Evolutionary conservation across 2,113 vertebrate species (phyloP).

Genomic region (Nesogale talazaci): DNA sequence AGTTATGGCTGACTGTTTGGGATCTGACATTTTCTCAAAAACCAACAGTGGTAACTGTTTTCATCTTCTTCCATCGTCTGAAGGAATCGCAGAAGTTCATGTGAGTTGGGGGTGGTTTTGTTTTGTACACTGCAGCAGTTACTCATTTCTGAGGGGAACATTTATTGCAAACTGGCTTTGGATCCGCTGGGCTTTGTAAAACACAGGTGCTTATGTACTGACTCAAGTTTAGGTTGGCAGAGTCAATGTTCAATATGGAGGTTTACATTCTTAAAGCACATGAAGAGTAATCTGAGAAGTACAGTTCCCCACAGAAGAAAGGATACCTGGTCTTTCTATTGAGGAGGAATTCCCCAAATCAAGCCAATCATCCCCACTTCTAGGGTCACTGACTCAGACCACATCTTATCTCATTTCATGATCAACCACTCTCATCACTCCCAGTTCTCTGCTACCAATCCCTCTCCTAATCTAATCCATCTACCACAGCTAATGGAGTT

Average conservation of each 20-base stretch:
- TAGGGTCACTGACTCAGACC: not conserved
- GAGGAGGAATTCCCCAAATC: not conserved
- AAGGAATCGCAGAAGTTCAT: slow-evolving; percentile 70
- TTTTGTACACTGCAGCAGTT: slow-evolving; percentile 72
- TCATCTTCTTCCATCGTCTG: slow-evolving; percentile 55
- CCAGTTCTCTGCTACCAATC: too few species aligned
- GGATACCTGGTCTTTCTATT: not conserved
- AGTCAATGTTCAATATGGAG: slow-evolving; percentile 1
- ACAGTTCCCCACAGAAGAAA: not conserved
- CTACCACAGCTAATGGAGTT: too few species aligned
- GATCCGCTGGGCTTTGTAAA: slow-evolving; percentile 42
- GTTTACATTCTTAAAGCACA: slow-evolving; percentile 16
- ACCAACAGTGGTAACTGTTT: slow-evolving; percentile 70
- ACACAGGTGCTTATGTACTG: slow-evolving; percentile 56
- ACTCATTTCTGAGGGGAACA: slow-evolving; percentile 44
- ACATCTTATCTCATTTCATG: not conserved
- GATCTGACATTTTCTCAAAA: slow-evolving; percentile 77
- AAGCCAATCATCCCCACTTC: not conserved
- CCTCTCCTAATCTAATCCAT: too few species aligned
- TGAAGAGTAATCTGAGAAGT: not conserved
- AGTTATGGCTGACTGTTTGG: slow-evolving; percentile 68
- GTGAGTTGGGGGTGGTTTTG: slow-evolving; percentile 75
- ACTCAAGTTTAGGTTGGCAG: slow-evolving; percentile 53
- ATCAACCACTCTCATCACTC: too few species aligned
- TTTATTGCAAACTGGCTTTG: slow-evolving; percentile 54